Evolutionary conservation across 2,888 invertebrate species (phyloP), one percentile per base, ranked within the genome.

Genomic region (Disparrhopalites patrizii): DNA sequence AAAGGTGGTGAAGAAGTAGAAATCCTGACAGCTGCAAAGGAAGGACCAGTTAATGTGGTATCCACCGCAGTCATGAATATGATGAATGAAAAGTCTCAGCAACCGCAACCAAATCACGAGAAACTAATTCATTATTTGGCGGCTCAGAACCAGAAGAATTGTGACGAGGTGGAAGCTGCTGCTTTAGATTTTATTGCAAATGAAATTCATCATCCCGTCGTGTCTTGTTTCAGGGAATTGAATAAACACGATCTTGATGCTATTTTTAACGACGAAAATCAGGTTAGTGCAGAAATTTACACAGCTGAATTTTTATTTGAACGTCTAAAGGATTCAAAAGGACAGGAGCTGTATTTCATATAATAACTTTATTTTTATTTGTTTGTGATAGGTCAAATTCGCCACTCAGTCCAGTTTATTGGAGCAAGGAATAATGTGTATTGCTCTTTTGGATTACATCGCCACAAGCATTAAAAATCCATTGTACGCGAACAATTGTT

Each of bases 171-270:
- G 27, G 66, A 66, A 55, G n/a, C 30, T 25, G n/a, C 5, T 2
- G 69, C 73, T 3, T 38, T 72, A n/a, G 66, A 72, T 52, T 73
- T 52, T 38, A 36, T 69, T 10, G 43, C n/a, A 18, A 43, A 40
- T 36, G 64, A 68, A 30, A 13, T 70, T 2, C 69, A 73, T 31
- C 73, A 73, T 62, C 73, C 73, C 10, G 73, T 68, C 2, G 68
- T 73, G 23, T 43, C 68, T 7, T 72, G 73, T 56, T 69, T 73
- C 28, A 47, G 73, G 27, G 73, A 73, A 40, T 23, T 73, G 10
- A 70, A 40, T 2, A 67, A 62, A 28, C 18, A 28, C 8, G 73
- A 73, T 25, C 30, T 73, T 23, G 61, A 57, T 33, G 10, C 23
- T 2, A 62, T 73, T 2, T 55, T 54, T 36, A 20, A n/a, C n/a